These are phyloP conservation scores for Pterois miles DNA, from an alignment of 2,797 vertebrate species.

Conservation along the genomic window DNA sequence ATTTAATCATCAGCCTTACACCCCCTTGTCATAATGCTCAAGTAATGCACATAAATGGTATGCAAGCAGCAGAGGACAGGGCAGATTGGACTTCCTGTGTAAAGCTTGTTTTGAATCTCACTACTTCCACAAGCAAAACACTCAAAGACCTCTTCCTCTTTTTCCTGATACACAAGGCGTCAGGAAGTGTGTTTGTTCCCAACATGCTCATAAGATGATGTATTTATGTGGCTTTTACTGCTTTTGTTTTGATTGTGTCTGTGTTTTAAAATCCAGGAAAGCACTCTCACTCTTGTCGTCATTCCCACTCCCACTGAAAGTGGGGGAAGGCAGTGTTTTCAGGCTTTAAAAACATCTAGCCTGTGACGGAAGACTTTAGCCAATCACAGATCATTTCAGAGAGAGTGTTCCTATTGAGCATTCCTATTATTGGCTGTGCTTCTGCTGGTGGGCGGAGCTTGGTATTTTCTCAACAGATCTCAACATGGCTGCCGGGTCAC, in stretches of 20 bases:
- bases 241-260: slow-evolving; percentile 9
- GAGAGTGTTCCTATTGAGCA: too few species aligned
- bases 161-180: not conserved
- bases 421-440: too few species aligned
- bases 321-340: too few species aligned
- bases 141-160: not conserved
- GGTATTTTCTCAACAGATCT: too few species aligned
- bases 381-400: too few species aligned
- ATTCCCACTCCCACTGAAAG: not conserved
- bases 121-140: slow-evolving; percentile 7
- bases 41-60: not conserved
- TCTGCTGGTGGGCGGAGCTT: too few species aligned
- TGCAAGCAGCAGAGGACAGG: not conserved
- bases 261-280: not conserved
- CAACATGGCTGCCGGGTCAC: too few species aligned
- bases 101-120: not conserved
- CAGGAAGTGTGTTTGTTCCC: slow-evolving; percentile 15
- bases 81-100: slow-evolving; percentile 13
- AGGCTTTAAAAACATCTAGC: too few species aligned
- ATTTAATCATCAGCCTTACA: not conserved
- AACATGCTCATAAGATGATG: not conserved
- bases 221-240: not conserved
- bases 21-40: not conserved
- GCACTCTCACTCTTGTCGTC: not conserved
- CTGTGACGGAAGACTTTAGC: too few species aligned